Evolutionary conservation across 2,888 invertebrate species (phyloP).

Genomic region (Drosophila tripunctata): DNA sequence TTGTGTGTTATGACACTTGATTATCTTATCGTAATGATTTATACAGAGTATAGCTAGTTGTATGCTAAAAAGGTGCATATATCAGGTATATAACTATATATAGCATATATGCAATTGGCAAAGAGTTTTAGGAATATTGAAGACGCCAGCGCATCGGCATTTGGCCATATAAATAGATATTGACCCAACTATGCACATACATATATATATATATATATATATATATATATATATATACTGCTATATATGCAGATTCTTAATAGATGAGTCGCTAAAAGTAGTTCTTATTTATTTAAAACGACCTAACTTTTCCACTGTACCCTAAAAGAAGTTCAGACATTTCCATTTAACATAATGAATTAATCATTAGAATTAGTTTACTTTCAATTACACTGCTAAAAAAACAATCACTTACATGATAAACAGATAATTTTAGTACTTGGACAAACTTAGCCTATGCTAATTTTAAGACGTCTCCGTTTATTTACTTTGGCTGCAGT

Average conservation of each 20-base stretch:
- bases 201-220: too few relatives aligned
- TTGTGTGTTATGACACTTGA: conserved; percentile 16
- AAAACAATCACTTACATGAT: conserved; percentile 10
- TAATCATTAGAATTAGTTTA: conserved; percentile 8
- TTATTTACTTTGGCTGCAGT: conserved; percentile 5
- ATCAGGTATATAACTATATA: background rate
- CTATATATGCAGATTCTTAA: background rate
- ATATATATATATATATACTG: background rate
- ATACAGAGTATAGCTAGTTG: background rate
- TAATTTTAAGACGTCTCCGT: background rate
- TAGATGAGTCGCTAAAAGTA: background rate
- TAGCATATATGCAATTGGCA: conserved; percentile 4
- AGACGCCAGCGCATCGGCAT: conserved; percentile 4
- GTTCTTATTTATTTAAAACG: background rate
- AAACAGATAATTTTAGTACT: background rate
- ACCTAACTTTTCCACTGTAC: background rate
- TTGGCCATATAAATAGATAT: conserved; percentile 20
- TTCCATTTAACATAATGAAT: conserved; percentile 12
- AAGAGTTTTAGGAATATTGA: background rate
- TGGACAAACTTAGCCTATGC: background rate
- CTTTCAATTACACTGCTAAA: background rate
- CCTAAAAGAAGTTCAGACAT: background rate
- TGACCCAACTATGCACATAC: background rate
- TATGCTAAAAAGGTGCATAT: background rate
- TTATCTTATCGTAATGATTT: conserved; percentile 15